Conservation (phyloP, 2,797 vertebrate species). For the Phyllotis vaccarum region DNA sequence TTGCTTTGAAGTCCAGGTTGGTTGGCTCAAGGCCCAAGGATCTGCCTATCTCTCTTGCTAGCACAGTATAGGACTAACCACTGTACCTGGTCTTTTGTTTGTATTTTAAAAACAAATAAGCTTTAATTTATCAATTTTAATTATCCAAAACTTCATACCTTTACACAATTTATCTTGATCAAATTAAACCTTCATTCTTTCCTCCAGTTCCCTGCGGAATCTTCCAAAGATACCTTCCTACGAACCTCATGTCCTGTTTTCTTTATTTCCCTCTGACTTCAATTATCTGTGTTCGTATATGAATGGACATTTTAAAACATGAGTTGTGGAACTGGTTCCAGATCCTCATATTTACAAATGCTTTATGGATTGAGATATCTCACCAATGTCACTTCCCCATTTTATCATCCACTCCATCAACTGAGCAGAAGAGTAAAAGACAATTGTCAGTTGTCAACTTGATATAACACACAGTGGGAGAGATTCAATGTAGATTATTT, state of each 20-base stretch:
- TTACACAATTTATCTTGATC: background rate
- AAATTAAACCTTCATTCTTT: background rate
- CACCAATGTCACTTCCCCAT: background rate
- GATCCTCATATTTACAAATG: background rate
- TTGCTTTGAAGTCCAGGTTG: background rate
- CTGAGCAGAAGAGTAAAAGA: conserved; percentile 18
- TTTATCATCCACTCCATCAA: conserved; percentile 15
- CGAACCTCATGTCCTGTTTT: background rate
- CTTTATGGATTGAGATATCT: background rate
- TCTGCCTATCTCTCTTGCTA: background rate
- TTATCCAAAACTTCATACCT: background rate
- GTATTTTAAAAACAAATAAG: background rate
- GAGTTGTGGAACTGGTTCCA: background rate
- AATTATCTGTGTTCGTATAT: background rate
- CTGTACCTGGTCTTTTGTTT: background rate
- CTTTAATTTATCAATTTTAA: background rate
- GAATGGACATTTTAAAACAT: background rate
- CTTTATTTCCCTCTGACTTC: background rate
- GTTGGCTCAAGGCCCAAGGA: too few relatives aligned
- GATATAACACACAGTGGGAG: background rate
- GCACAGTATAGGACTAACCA: background rate
- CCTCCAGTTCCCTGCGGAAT: background rate
- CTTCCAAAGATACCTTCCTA: background rate
- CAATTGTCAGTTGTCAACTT: conserved; percentile 1
- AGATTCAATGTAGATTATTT: background rate